phyloP scores from a whole-genome alignment of 2,797 vertebrate genomes.

The Falco columbarius region DNA sequence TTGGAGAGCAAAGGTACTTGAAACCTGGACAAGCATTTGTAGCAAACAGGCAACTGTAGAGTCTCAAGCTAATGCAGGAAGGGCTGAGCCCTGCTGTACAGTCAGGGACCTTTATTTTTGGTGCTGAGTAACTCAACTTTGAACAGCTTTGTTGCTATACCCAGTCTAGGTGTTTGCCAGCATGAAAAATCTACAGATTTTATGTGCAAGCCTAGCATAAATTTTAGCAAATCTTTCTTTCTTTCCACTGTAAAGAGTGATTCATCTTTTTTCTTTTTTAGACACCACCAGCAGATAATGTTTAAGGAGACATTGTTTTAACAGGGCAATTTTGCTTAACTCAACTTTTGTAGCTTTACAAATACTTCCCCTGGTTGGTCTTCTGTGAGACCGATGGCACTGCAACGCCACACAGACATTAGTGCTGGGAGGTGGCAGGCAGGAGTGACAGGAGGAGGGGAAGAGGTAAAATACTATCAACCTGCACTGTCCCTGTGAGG shows the following conservation, averaged over 20 bases:
- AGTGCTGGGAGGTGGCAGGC: background rate
- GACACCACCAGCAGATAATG: background rate
- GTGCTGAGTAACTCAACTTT: background rate
- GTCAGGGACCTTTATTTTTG: background rate
- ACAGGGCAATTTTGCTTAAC: background rate
- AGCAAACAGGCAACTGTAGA: background rate
- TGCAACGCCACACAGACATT: background rate
- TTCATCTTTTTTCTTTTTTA: background rate
- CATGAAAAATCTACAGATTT: background rate
- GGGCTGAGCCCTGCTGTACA: background rate
- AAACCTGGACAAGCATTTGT: background rate
- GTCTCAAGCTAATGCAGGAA: background rate
- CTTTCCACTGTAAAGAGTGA: background rate
- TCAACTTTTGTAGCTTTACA: background rate
- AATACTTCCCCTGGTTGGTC: background rate
- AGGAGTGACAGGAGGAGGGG: background rate
- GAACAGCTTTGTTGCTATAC: background rate
- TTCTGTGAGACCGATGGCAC: background rate
- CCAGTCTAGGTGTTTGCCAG: background rate
- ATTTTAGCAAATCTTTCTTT: background rate
- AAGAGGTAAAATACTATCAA: background rate
- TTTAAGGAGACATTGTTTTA: background rate
- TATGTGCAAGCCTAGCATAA: background rate
- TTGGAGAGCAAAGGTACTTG: background rate
- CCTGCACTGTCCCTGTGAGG: accelerated